Base-by-base conservation (phyloP, 2,113 vertebrate genomes). In the Poeciliopsis occidentalis region DNA sequence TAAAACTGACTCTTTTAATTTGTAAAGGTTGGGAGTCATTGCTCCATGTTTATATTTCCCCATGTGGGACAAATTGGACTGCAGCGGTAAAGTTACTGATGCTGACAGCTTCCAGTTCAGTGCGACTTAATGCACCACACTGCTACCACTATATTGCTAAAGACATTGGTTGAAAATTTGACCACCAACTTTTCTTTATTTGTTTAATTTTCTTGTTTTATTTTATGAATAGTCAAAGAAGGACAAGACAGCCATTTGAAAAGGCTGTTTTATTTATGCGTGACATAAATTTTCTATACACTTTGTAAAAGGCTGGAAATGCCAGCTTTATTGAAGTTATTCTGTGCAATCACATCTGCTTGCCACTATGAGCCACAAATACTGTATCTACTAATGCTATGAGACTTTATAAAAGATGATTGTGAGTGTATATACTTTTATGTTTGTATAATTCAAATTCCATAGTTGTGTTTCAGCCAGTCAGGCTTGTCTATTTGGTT, bases 331-430 rank as follows among this genome's bases (percentile, higher is more conserved):
- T 85, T 80, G 8, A 81, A 39, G 64, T 79, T 82, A 70, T 84
- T 85, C 22, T 86, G 89, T 93, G 90, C 92, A 92, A 89, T 92
- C 78, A 77, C 64, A 78, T 73, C 75, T 73, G 85, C 87, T 89
- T 88, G 91, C 90, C 91, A 91, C 92, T 93, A 89, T 88, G 87
- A 92, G 92, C 89, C 87, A 88, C 75, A 74, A 83, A 88, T 79
- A 81, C 80, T 88, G 71, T 82, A 81, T 69, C 72, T 74, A 64
- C 67, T 76, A 80, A 88, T 67, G 62, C 76, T 80, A 65, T 69
- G 68, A 80, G 79, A 77, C 65, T 85, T 67, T 47, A 75, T 86
- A 75, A 91, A 91, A 87, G 82, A 84, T 64, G 3, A 67, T 57
- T 63, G 13, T 60, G 61, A 65, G 17, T 77, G 34, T 74, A 4